Percentiles rank a stretch among this genome's conserved stretches.
phyloP scores from a whole-genome alignment of 2,888 invertebrate species.

The Caenorhabditis becei region DNA sequence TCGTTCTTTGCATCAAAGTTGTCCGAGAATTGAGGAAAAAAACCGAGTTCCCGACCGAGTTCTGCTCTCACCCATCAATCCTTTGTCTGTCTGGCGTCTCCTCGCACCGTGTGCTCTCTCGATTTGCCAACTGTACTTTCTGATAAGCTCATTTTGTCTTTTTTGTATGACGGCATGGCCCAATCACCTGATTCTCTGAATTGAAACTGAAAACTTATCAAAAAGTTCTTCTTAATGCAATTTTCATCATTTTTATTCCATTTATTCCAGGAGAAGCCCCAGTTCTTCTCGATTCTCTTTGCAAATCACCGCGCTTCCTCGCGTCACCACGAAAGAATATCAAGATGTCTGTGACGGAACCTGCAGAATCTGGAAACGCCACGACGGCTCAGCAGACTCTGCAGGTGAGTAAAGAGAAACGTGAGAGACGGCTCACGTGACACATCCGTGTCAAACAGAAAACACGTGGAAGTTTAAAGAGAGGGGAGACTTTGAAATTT shows the following conservation, averaged over 20 bases:
- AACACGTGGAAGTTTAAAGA: background rate
- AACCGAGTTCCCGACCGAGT: background rate
- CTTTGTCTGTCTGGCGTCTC: slow-evolving; percentile 1
- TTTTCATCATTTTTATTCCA: background rate
- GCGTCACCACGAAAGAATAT: slow-evolving; percentile 5
- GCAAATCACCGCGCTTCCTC: background rate
- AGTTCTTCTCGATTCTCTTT: slow-evolving; percentile 8
- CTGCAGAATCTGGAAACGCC: slow-evolving; percentile 61
- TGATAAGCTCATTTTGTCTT: slow-evolving; percentile 1
- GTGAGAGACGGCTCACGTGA: too few relatives aligned
- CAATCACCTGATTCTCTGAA: slow-evolving; percentile 6
- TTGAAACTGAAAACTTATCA: background rate
- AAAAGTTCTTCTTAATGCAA: background rate
- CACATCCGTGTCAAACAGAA: background rate
- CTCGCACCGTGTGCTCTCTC: slow-evolving; percentile 8
- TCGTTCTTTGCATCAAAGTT: background rate
- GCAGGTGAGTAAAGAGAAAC: slow-evolving; percentile 51
- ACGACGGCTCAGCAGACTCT: slow-evolving; percentile 42
- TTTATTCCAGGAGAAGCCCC: slow-evolving; percentile 7
- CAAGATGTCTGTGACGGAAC: slow-evolving; percentile 63
- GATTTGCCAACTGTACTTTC: slow-evolving; percentile 9
- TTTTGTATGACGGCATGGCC: too few relatives aligned
- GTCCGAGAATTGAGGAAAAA: background rate
- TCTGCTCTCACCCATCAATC: slow-evolving; percentile 3
- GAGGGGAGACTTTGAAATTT: background rate